Evolutionary conservation across 2,113 vertebrate genomes (phyloP), one percentile per base, ranked within the genome.

Genomic region (Pseudorasbora parva): DNA sequence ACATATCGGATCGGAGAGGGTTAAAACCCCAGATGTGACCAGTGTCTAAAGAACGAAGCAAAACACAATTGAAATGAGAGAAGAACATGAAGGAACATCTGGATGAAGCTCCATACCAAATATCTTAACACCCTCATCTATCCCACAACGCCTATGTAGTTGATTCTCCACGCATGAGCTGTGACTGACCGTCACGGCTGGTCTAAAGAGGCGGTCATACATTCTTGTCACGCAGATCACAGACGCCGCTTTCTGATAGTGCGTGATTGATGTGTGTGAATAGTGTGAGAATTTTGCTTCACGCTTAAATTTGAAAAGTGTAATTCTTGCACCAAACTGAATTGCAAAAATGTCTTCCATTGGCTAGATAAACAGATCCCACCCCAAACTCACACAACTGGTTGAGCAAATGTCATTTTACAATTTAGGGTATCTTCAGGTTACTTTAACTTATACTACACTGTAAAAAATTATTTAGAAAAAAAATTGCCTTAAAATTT

Each of bases 141-240:
- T 83, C 71, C 47, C 57, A 75, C 68, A 76, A 76, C 66, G 79
- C 56, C 73, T 73, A 30, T 21, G 57, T 12, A 49, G 54, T 57
- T 57, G 45, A 81, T 56, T 81, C 27, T 78, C 41, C 33, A 25
- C 56, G 17, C 6, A 49, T 41, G 17, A 15, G 45, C 15, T 49
- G 45, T 72, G 21, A 45, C 66, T 83, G 83, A 82, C 86, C 80
- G 75, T 87, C 69, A 85, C 6, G 11, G 45, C 78, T 83, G n/a
- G 21, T 64, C 37, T 60, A 68, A 59, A 78, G 19, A 86, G 30
- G 57, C 37, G n/a, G 27, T 56, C 59, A 76, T 37, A 41, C 21
- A 60, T 41, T n/a, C 73, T 23, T 4, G 8, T 41, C 59, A 45
- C 47, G 17, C n/a, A 45, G 2, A 84, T 45, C 30, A 49, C 56